Evolutionary conservation across 2,113 vertebrate genomes (phyloP), one percentile per base, ranked within the genome.

Genomic region (Sinocyclocheilus anshuiensis): DNA sequence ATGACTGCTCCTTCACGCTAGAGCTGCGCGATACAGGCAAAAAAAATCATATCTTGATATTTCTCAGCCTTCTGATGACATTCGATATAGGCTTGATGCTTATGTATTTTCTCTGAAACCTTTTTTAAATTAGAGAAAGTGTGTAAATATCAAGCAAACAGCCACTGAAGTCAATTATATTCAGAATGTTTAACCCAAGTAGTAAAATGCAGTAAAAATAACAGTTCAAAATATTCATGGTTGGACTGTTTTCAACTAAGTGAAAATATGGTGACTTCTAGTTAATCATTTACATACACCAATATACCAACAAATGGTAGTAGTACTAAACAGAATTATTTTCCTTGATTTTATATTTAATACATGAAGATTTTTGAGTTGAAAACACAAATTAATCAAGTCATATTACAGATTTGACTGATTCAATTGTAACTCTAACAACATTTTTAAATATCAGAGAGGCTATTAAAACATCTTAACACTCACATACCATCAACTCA

Each of bases 1-100:
- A 76, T 76, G 74, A 76, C 74, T 50, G 74, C 74, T 24, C 42
- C 42, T 76, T 75, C 72, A 75, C 22, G 22, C 39, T 48, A 75
- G 33, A 39, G 69, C 33, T 72, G 18, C 1, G 18, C 20, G 0
- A 75, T 48, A 24, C 72, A 75, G 39, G 0, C 7, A 4, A 20
- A 39, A 33, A 1, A 26, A 29, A 74, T 45, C 5, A 24, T 12
- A 48, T 45, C 39, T 45, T 75, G 22, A n/a, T 75, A 75, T 75
- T 48, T 76, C 24, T 76, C 74, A 50, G n/a, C 12, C 13, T 76
- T 76, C n/a, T 76, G 42, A 76, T 24, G 22, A 26, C 12, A 76
- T 76, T 16, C 2, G 12, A 48, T 76, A 48, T 74, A 50, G 12
- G 22, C 6, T 22, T 72, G 10, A 42, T 42, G 33, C 18, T 72